Conservation (phyloP, 2,113 vertebrate genomes). For the Heterotilapia buettikoferi region DNA sequence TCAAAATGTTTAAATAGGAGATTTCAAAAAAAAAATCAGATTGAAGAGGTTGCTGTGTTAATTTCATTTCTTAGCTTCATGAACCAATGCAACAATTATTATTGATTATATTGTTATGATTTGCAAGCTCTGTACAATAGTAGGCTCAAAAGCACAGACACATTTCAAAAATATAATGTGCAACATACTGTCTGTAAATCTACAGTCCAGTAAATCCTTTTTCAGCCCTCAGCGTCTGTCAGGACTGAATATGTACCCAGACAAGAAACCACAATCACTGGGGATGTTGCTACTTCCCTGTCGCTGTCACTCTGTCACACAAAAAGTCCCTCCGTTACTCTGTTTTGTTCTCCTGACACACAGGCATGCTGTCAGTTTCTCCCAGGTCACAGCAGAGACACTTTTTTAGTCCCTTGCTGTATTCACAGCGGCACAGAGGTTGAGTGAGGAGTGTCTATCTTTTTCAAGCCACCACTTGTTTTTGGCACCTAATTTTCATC, state of each 20-base stretch:
- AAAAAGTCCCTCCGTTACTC: neutral
- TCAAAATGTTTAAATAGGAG: neutral
- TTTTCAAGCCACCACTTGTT: neutral
- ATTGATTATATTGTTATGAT: neutral
- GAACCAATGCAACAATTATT: neutral
- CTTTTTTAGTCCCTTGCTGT: neutral
- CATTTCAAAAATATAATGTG: neutral
- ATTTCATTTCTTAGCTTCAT: neutral
- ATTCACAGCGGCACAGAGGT: constrained; percentile 13
- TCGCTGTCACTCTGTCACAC: constrained; percentile 57
- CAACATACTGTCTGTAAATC: neutral
- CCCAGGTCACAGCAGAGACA: constrained; percentile 46
- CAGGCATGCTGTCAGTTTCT: constrained; percentile 28
- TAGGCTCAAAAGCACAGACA: neutral
- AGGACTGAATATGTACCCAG: constrained; percentile 50
- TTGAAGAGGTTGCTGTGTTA: too few species aligned
- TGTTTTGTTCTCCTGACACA: neutral
- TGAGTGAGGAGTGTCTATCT: constrained; percentile 18
- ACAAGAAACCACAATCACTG: constrained; percentile 35
- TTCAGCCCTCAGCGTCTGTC: constrained; percentile 41
- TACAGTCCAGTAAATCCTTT: constrained; percentile 27
- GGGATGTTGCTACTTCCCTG: constrained; percentile 41
- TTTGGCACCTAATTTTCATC: neutral
- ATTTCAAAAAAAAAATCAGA: neutral
- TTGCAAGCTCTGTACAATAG: neutral